Conservation (phyloP, 1,140 invertebrate genomes). For the Onthophagus taurus region DNA sequence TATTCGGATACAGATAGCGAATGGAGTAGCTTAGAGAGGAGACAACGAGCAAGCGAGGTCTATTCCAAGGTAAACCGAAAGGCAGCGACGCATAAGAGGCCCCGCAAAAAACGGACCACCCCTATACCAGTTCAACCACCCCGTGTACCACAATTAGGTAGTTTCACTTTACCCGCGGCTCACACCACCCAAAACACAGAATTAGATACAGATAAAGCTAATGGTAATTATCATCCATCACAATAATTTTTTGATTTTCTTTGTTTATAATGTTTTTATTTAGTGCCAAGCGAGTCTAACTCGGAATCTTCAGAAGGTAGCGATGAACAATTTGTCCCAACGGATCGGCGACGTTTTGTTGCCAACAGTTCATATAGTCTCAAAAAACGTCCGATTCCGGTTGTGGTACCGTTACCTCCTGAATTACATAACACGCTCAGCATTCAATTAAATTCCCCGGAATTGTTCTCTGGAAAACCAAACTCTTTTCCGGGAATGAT, state of each 20-base stretch:
- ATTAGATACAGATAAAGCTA: constrained; percentile 33
- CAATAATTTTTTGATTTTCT: background rate
- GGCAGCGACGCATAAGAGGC: constrained; percentile 66
- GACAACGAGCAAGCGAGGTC: constrained; percentile 53
- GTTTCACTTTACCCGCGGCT: constrained; percentile 44
- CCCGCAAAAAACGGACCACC: constrained; percentile 63
- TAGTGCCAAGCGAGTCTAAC: constrained; percentile 36
- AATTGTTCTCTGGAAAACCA: constrained; percentile 29
- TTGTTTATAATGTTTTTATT: constrained; percentile 7
- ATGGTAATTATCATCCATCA: constrained; percentile 24
- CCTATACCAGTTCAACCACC: constrained; percentile 74
- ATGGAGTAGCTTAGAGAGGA: constrained; percentile 67
- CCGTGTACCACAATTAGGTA: constrained; percentile 58
- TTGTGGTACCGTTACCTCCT: constrained; percentile 23
- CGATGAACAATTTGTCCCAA: constrained; percentile 35
- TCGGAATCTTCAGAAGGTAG: constrained; percentile 46
- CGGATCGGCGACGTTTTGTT: constrained; percentile 27
- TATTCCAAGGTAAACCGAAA: constrained; percentile 59
- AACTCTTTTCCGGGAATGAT: constrained; percentile 40
- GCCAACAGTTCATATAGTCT: constrained; percentile 36
- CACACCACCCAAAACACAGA: constrained; percentile 39
- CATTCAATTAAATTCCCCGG: constrained; percentile 33
- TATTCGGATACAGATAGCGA: constrained; percentile 84
- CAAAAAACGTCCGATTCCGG: constrained; percentile 32
- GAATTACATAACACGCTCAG: constrained; percentile 32